phyloP scores from a whole-genome alignment of 37 sponge, comb jelly and placozoan genomes.

The Oscarella lobularis region DNA sequence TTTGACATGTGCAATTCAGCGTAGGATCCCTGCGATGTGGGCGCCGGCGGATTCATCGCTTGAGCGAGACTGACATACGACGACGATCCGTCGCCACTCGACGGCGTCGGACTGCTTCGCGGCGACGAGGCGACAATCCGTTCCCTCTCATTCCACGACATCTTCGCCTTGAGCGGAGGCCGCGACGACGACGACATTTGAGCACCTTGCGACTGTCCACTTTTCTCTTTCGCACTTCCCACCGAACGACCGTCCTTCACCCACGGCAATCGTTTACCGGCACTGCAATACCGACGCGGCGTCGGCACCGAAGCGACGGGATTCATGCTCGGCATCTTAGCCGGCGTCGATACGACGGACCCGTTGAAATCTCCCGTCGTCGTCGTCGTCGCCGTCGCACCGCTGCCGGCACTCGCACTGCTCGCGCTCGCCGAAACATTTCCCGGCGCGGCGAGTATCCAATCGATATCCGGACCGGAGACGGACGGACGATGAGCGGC shows the following conservation, averaged over 20 bases:
- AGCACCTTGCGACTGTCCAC: not conserved
- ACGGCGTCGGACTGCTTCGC: not conserved
- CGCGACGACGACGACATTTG: not conserved
- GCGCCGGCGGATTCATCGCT: too few relatives aligned
- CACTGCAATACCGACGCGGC: constrained; percentile 17
- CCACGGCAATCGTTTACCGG: constrained; percentile 18
- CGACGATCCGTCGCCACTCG: not conserved
- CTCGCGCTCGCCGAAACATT: too few relatives aligned
- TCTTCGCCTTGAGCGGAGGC: not conserved
- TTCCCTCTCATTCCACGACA: not conserved
- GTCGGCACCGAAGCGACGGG: not conserved
- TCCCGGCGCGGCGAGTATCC: constrained; percentile 34
- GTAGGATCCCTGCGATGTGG: too few relatives aligned
- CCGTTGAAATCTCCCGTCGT: not conserved
- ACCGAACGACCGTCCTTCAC: not conserved
- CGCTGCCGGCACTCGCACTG: not conserved
- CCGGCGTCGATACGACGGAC: not conserved
- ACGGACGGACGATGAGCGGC: constrained; percentile 7
- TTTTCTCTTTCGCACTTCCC: not conserved
- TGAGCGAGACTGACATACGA: too few relatives aligned
- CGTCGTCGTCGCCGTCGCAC: not conserved
- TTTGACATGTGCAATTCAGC: not conserved
- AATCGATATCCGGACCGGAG: constrained; percentile 54
- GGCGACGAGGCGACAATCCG: not conserved
- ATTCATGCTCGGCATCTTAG: not conserved